phyloP scores from a whole-genome alignment of 2,797 vertebrate species.

The Cossypha heuglini region DNA sequence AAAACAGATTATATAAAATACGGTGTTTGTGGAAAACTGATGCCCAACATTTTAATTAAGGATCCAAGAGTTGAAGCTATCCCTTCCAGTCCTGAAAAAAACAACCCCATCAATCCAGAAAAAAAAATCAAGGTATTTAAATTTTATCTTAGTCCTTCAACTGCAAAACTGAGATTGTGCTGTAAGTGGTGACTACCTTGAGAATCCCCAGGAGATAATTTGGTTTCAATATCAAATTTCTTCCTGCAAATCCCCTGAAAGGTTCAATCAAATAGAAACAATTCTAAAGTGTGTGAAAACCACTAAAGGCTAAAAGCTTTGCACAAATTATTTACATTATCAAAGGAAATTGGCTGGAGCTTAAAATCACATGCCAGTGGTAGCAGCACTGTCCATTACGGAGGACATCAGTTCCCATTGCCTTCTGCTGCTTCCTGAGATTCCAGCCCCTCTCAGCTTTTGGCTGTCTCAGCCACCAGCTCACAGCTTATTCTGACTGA shows the following conservation, averaged over 20 bases:
- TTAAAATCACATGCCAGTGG: not conserved
- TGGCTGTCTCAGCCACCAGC: not conserved
- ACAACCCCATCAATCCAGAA: not conserved
- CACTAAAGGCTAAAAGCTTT: not conserved
- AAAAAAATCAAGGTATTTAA: not conserved
- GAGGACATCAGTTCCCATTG: not conserved
- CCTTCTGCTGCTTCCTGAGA: not conserved
- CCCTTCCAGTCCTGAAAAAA: not conserved
- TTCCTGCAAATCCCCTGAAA: not conserved
- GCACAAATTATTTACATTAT: not conserved
- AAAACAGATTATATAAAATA: not conserved
- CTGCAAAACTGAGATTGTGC: not conserved
- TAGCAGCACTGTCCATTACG: rapidly evolving
- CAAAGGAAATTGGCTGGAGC: not conserved
- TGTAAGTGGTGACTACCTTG: not conserved
- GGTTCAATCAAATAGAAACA: not conserved
- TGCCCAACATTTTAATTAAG: not conserved
- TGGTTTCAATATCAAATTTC: not conserved
- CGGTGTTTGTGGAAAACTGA: not conserved
- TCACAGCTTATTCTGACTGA: not conserved
- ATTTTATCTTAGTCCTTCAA: not conserved
- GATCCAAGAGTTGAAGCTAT: not conserved
- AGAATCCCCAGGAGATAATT: not conserved
- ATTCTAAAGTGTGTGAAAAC: not conserved
- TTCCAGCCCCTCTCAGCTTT: not conserved